A percentile compares a stretch with the other conserved stretches of the same genome.
These are phyloP conservation scores for Drosophila phalerata DNA, from an alignment of 2,888 invertebrate species.

Conservation along the genomic window DNA sequence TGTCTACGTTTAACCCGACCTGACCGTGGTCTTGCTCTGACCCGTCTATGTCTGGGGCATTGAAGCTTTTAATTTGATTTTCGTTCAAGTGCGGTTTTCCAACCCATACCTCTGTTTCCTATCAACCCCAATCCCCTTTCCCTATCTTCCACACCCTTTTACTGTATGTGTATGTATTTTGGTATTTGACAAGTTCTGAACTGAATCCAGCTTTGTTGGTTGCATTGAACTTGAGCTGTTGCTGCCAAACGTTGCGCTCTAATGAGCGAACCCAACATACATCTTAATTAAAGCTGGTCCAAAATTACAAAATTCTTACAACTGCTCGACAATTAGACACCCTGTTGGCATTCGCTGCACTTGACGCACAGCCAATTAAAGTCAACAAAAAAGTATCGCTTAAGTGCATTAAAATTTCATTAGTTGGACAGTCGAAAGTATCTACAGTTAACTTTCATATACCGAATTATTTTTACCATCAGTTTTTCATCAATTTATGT, in stretches of 20 bases:
- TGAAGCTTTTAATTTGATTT: conserved; percentile 82
- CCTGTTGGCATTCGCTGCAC: conserved; percentile 2
- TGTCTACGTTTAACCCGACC: conserved; percentile 54
- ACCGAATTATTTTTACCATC: too few species aligned
- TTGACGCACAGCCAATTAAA: neutral
- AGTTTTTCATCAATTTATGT: too few species aligned
- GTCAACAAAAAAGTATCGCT: too few species aligned
- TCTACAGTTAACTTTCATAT: neutral
- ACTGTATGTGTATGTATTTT: conserved; percentile 8
- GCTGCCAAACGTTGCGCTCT: conserved; percentile 43
- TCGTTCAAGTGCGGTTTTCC: conserved; percentile 82
- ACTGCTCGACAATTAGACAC: conserved; percentile 5
- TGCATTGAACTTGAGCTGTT: conserved; percentile 42
- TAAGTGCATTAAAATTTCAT: neutral
- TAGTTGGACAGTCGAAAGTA: neutral
- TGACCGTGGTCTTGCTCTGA: conserved; percentile 41
- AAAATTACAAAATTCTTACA: conserved; percentile 8
- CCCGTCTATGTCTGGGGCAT: conserved; percentile 68
- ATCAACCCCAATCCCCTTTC: too few species aligned
- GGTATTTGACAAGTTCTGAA: conserved; percentile 36
- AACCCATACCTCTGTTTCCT: conserved; percentile 6
- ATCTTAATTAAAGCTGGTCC: conserved; percentile 54
- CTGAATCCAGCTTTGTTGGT: conserved; percentile 52
- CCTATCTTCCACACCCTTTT: neutral
- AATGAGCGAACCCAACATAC: conserved; percentile 52